A percentile compares a stretch with the other conserved stretches of the same genome.
These are phyloP conservation scores for Saguinus midas DNA, from an alignment of 2,113 vertebrate genomes.

Conservation along the genomic window DNA sequence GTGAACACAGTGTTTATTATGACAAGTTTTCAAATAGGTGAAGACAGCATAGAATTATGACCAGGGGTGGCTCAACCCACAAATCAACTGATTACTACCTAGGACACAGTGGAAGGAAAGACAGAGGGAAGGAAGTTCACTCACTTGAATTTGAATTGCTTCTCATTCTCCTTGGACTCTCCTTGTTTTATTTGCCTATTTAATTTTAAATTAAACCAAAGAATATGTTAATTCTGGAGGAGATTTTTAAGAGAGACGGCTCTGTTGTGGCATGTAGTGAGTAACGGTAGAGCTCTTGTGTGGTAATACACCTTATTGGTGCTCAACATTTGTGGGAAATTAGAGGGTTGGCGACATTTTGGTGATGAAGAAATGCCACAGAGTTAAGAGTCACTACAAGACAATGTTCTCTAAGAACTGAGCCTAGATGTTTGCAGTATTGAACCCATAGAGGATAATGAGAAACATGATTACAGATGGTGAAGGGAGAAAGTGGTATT, in stretches of 20 bases:
- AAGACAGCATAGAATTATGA: constrained; percentile 37
- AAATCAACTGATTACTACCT: neutral
- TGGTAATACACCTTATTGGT: constrained; percentile 41
- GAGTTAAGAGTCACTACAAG: constrained; percentile 63
- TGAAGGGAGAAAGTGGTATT: constrained; percentile 64
- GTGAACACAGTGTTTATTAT: constrained; percentile 47
- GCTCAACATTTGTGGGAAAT: constrained; percentile 39
- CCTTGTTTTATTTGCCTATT: constrained; percentile 59
- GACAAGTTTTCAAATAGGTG: constrained; percentile 67
- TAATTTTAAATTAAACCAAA: constrained; percentile 81
- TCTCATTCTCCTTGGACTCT: neutral
- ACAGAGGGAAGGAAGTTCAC: neutral
- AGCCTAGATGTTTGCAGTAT: constrained; percentile 60
- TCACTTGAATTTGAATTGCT: constrained; percentile 49
- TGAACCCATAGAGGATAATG: constrained; percentile 34
- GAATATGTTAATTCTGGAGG: constrained; percentile 68
- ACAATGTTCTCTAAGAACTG: constrained; percentile 81
- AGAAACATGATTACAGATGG: constrained; percentile 21
- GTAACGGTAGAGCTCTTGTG: neutral
- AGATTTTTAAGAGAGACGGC: neutral
- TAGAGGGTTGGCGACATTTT: constrained; percentile 36
- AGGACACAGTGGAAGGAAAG: neutral
- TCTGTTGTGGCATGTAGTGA: neutral
- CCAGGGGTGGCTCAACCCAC: constrained; percentile 47
- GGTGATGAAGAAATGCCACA: constrained; percentile 25